Evolutionary conservation across 2,113 vertebrate genomes (phyloP).

Genomic region (Cnemophilus loriae): DNA sequence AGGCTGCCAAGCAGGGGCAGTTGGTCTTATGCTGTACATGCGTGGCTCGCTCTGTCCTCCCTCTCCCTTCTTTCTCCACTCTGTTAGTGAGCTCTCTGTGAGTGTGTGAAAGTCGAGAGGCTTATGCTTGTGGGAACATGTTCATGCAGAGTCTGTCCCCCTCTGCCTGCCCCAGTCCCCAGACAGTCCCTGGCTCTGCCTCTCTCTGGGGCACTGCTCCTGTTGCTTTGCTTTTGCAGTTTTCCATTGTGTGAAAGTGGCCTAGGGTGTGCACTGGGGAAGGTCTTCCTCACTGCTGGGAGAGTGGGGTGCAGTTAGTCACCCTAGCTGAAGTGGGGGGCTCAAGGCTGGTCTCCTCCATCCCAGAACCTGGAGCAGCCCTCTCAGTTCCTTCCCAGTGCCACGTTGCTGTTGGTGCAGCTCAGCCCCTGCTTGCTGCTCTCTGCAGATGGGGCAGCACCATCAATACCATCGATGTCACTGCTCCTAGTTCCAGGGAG

Average conservation of each 20-base stretch:
- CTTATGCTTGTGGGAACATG: neutral
- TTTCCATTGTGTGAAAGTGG: accelerated
- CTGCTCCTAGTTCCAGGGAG: neutral
- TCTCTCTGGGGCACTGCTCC: neutral
- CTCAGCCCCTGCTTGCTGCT: neutral
- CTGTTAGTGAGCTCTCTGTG: neutral
- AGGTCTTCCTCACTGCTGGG: neutral
- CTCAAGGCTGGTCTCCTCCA: neutral
- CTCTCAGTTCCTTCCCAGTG: neutral
- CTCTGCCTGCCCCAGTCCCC: neutral
- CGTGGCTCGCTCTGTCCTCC: neutral
- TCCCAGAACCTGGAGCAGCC: neutral
- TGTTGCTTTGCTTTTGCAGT: neutral
- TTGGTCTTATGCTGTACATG: neutral
- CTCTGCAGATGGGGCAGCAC: neutral
- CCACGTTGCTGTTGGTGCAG: accelerated
- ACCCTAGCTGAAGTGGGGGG: neutral
- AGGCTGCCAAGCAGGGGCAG: neutral
- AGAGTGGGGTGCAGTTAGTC: neutral
- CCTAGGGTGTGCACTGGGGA: neutral
- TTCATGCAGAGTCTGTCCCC: neutral
- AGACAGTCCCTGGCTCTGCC: neutral
- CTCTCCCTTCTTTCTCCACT: neutral
- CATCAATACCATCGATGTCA: neutral
- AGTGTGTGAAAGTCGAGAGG: neutral